These are phyloP conservation scores for Mastigias papua DNA, from an alignment of 30 jellyfish, hydroid and myxozoan genomes.

Conservation along the genomic window DNA sequence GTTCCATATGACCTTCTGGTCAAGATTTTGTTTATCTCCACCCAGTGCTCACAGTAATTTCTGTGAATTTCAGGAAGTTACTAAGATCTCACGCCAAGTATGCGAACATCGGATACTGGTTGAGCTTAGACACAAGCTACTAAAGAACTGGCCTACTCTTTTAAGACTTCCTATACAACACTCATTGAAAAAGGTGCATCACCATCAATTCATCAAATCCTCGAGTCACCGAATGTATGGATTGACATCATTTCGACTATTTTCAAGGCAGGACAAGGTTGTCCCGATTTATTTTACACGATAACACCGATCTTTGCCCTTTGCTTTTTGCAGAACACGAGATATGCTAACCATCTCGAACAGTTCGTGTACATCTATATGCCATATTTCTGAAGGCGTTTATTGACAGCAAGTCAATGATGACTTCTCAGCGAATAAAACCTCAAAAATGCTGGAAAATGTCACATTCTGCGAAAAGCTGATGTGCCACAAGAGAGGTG, in stretches of 20 bases:
- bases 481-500: too few relatives aligned
- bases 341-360: constrained; percentile 21
- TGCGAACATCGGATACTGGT: neutral
- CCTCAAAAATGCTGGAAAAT: too few relatives aligned
- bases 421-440: too few relatives aligned
- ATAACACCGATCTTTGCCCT: constrained; percentile 51
- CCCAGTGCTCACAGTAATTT: constrained; percentile 76
- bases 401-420: neutral
- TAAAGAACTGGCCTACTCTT: constrained; percentile 3
- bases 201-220: neutral
- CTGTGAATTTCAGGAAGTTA: constrained; percentile 69
- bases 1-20: constrained; percentile 54
- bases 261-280: neutral
- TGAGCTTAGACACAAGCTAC: neutral
- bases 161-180: neutral
- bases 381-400: constrained; percentile 30
- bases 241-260: neutral
- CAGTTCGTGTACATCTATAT: neutral
- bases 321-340: constrained; percentile 33
- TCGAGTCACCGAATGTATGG: neutral
- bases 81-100: constrained; percentile 63
- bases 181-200: neutral
- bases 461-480: too few relatives aligned
- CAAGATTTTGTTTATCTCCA: constrained; percentile 58
- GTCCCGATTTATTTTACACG: neutral